Percentiles rank a stretch among this genome's conserved stretches.
phyloP scores from a whole-genome alignment of 2,113 vertebrate genomes.

The Tetrao urogallus region DNA sequence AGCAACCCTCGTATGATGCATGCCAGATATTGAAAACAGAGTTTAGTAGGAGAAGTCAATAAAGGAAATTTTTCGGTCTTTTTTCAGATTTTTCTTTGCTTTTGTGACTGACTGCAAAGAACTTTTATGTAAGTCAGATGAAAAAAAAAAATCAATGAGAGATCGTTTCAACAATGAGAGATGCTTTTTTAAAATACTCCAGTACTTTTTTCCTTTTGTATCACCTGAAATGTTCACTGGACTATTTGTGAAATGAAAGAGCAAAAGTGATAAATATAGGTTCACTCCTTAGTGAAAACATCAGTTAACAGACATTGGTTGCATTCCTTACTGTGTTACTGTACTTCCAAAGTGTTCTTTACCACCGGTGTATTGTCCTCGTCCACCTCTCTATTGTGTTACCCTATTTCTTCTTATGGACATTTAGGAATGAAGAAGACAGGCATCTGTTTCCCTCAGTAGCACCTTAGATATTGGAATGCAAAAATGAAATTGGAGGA shows the following conservation, averaged over 20 bases:
- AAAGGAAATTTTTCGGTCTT: accelerated
- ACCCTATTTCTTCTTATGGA: background rate
- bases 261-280: accelerated
- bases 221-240: background rate
- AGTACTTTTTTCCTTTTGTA: background rate
- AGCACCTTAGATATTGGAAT: background rate
- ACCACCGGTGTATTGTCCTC: background rate
- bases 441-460: background rate
- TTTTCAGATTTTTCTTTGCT: background rate
- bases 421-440: background rate
- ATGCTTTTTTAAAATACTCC: background rate
- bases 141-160: background rate
- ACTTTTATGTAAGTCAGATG: background rate
- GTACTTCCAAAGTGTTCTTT: background rate
- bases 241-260: background rate
- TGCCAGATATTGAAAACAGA: background rate
- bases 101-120: background rate
- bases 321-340: accelerated
- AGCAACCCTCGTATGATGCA: background rate
- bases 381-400: accelerated
- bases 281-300: background rate
- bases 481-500: background rate
- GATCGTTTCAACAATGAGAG: background rate
- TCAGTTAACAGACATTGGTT: accelerated
- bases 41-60: background rate